These are phyloP conservation scores for Brenthis hecate DNA, from an alignment of 2,888 invertebrate genomes.

Conservation along the genomic window DNA sequence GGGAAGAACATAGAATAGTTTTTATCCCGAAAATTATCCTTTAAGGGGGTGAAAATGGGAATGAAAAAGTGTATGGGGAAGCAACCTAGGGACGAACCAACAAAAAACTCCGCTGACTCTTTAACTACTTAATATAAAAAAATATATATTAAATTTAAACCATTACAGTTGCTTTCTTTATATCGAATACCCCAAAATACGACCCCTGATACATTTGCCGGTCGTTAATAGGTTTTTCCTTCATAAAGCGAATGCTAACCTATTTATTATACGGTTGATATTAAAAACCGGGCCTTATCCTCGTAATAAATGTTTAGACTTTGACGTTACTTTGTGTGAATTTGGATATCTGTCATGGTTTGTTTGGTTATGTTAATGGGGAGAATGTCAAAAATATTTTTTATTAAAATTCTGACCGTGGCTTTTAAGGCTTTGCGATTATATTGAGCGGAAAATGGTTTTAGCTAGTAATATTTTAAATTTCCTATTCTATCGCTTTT, in stretches of 20 bases:
- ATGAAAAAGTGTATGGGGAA: too few relatives aligned
- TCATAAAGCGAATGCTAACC: conserved; percentile 81
- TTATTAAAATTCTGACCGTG: conserved; percentile 51
- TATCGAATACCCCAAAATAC: conserved; percentile 45
- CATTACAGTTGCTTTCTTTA: not conserved
- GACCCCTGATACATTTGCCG: conserved; percentile 72
- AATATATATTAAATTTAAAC: too few relatives aligned
- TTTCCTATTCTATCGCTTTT: conserved; percentile 16
- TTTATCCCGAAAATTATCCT: too few relatives aligned
- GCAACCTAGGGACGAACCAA: too few relatives aligned
- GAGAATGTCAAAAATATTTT: conserved; percentile 45
- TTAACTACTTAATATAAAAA: too few relatives aligned
- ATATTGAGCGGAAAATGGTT: conserved; percentile 45
- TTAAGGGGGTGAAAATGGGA: too few relatives aligned
- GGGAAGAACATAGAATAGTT: too few relatives aligned
- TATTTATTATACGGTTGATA: conserved; percentile 79
- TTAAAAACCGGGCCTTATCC: conserved; percentile 74
- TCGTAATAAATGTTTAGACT: conserved; percentile 62
- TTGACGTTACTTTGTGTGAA: conserved; percentile 58
- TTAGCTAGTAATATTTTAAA: conserved; percentile 6
- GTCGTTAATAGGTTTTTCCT: conserved; percentile 81
- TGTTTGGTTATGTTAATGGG: conserved; percentile 68
- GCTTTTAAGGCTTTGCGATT: conserved; percentile 56
- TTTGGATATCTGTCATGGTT: conserved; percentile 62
- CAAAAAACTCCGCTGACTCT: too few relatives aligned